Base-by-base conservation (phyloP, 2,888 invertebrate species). In the Spatulosminthurus flaviceps region DNA sequence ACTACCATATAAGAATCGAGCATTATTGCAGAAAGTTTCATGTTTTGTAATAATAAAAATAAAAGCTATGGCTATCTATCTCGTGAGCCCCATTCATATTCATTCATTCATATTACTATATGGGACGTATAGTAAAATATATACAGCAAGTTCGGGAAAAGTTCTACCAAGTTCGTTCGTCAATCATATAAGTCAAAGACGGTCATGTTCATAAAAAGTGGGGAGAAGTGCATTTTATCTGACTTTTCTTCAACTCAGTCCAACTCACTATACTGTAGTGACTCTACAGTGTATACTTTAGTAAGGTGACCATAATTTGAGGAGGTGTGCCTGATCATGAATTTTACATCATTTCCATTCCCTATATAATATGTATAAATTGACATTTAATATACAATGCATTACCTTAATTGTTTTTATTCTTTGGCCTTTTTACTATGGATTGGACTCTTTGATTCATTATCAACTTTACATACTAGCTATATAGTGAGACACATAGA, bases 281-380 rank as follows among this genome's bases (percentile, higher is more conserved):
- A n/a, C n/a, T n/a, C n/a, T n/a, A n/a, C n/a, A n/a, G n/a, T n/a
- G n/a, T n/a, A n/a, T n/a, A n/a, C n/a, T n/a, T n/a, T n/a, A n/a
- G n/a, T n/a, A n/a, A 11, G 22, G 9, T 64, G 9, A 64, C n/a
- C 22, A 60, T 13, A 13, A 60, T 60, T 60, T 60, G 67, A 67
- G 1, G 67, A 67, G 67, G 67, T 29, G 67, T 67, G 28, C 26
- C 67, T 67, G 28, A 26, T 28, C 67, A 28, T 67, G 67, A 67
- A 67, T 67, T 67, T 24, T 28, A 13, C 26, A 67, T n/a, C 13
- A 67, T 67, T 67, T 67, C 28, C 67, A 26, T 67, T 67, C 28
- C 26, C 13, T 29, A 19, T n/a, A n/a, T n/a, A n/a, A 13, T 26
- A 28, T 29, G n/a, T n/a, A n/a, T n/a, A n/a, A 67, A 26, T 67